Percentiles rank a stretch among this genome's conserved stretches.
Conservation (phyloP, 2,888 invertebrate species). For the Lasioglossum lativentre region DNA sequence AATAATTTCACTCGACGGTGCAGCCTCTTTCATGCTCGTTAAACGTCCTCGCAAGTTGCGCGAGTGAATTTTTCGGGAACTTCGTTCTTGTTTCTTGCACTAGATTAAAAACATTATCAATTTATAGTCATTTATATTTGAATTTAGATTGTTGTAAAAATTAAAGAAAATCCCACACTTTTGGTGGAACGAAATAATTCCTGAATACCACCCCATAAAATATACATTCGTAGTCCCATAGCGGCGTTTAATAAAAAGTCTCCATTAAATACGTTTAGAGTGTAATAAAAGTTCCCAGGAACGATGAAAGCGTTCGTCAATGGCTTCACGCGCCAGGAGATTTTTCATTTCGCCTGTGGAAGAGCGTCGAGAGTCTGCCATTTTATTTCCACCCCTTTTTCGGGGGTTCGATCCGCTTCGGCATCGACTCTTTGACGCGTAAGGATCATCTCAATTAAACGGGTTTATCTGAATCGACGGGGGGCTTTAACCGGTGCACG, state of each 20-base stretch:
- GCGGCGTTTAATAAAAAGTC: background rate
- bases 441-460: slow-evolving; percentile 82
- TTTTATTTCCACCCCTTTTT: slow-evolving; percentile 25
- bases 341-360: background rate
- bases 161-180: too few relatives aligned
- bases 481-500: slow-evolving; percentile 75
- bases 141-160: too few relatives aligned
- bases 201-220: background rate
- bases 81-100: background rate
- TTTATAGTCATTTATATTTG: background rate
- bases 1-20: background rate
- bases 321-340: background rate
- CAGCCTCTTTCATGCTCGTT: background rate
- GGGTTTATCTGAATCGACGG: slow-evolving; percentile 80
- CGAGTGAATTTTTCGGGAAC: background rate
- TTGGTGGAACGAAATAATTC: background rate
- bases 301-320: background rate
- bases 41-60: background rate
- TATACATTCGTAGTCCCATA: background rate
- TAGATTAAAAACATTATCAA: background rate
- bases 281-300: background rate
- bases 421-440: slow-evolving; percentile 71
- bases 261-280: background rate
- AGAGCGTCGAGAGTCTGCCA: background rate
- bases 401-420: slow-evolving; percentile 46